Evolutionary conservation across 2,797 vertebrate genomes (phyloP).

Genomic region (Anas flavirostris): DNA sequence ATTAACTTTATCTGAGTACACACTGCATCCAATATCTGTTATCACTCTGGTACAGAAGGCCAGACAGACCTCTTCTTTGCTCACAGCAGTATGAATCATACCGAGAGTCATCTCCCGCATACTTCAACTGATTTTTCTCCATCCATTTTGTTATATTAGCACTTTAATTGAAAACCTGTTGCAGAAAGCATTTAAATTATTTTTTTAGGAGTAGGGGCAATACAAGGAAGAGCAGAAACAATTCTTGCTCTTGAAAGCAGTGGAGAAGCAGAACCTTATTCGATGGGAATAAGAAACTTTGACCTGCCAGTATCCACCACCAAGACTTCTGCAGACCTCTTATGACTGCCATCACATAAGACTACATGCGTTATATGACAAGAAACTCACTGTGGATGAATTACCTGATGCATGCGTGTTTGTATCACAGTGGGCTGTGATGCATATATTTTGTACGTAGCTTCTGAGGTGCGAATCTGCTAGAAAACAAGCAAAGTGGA

Average conservation of each 20-base stretch:
- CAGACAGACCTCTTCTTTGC: slow-evolving; percentile 49
- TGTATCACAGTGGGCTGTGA: not conserved
- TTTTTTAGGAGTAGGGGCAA: not conserved
- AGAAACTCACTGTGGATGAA: not conserved
- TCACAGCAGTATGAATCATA: slow-evolving; percentile 52
- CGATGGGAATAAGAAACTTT: not conserved
- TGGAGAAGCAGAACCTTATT: not conserved
- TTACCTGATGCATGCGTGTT: not conserved
- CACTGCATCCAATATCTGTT: slow-evolving; percentile 52
- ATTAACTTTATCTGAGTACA: slow-evolving; percentile 62
- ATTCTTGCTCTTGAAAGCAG: not conserved
- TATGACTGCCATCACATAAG: not conserved
- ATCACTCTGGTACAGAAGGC: slow-evolving; percentile 51
- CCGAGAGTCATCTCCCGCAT: slow-evolving; percentile 40
- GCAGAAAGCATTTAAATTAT: slow-evolving; percentile 20
- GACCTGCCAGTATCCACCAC: not conserved
- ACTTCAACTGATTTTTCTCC: slow-evolving; percentile 48
- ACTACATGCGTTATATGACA: not conserved
- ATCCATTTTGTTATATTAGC: slow-evolving; percentile 37
- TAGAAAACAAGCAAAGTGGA: not conserved
- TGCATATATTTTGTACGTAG: not conserved
- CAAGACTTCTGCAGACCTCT: not conserved
- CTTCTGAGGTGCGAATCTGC: not conserved
- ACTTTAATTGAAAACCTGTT: slow-evolving; percentile 42
- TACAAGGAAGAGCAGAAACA: not conserved